phyloP scores from a whole-genome alignment of 2,113 vertebrate genomes.

The Pomatostomus ruficeps region DNA sequence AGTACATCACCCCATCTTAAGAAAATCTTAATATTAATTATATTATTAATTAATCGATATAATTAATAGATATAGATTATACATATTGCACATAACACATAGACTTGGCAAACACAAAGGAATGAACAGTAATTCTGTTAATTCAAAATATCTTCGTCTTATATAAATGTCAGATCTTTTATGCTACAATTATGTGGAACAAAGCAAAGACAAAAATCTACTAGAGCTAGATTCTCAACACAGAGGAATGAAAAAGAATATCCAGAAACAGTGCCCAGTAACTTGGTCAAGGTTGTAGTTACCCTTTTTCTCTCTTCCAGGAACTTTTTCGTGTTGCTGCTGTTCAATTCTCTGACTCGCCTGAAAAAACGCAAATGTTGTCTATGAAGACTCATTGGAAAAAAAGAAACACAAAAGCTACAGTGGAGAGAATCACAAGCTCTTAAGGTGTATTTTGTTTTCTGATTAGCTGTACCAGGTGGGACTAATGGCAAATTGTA shows the following conservation, averaged over 20 bases:
- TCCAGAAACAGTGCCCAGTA: background rate
- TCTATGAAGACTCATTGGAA: background rate
- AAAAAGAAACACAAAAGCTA: background rate
- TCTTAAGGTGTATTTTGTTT: background rate
- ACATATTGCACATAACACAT: background rate
- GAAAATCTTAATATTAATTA: background rate
- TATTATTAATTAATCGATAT: background rate
- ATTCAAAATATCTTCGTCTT: background rate
- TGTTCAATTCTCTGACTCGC: constrained; percentile 95
- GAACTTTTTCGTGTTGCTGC: constrained; percentile 99
- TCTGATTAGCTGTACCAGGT: background rate
- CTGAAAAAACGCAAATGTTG: constrained; percentile 62
- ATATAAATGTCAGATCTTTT: background rate
- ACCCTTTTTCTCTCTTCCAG: constrained; percentile 97
- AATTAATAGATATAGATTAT: background rate
- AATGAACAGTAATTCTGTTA: background rate
- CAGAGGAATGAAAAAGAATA: background rate
- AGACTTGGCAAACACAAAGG: background rate
- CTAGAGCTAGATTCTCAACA: background rate
- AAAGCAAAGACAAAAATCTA: background rate
- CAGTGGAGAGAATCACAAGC: background rate
- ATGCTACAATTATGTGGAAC: background rate
- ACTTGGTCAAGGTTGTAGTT: constrained; percentile 49
- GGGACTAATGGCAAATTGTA: background rate
- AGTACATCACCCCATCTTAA: background rate